These are phyloP conservation scores for Nasonia giraulti DNA, from an alignment of 1,140 invertebrate species.

Conservation along the genomic window DNA sequence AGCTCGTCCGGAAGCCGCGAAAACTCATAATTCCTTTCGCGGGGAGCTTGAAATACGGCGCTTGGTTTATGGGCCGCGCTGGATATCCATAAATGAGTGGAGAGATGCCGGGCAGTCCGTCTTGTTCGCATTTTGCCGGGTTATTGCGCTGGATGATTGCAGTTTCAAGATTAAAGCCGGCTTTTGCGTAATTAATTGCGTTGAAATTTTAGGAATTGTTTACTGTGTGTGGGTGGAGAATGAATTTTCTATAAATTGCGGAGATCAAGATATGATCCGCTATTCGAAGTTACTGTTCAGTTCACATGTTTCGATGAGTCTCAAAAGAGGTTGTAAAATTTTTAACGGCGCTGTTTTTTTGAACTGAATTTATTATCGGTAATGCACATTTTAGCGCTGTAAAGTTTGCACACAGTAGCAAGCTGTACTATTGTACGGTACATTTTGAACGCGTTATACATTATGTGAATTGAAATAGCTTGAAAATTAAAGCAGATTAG, in stretches of 20 bases:
- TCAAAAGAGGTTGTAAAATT: too few species aligned
- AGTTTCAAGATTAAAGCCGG: neutral
- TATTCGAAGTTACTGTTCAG: too few species aligned
- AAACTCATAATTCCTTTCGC: constrained; percentile 23
- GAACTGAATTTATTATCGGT: too few species aligned
- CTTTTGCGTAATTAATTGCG: neutral
- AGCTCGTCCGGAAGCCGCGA: constrained; percentile 14
- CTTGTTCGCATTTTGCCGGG: neutral
- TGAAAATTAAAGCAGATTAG: neutral
- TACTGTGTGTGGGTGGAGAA: neutral
- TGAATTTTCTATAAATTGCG: neutral
- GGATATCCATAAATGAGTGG: neutral
- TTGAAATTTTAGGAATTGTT: neutral
- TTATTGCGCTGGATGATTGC: neutral
- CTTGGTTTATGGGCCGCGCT: neutral
- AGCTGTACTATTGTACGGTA: too few species aligned
- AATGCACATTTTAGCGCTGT: too few species aligned
- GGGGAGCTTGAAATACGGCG: neutral
- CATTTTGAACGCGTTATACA: too few species aligned
- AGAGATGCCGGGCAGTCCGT: neutral
- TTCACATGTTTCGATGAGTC: too few species aligned
- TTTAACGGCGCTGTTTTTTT: too few species aligned
- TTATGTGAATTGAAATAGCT: too few species aligned
- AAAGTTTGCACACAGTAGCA: too few species aligned
- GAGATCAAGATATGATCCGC: too few species aligned